A percentile compares a stretch with the other conserved stretches of the same genome.
phyloP scores from a whole-genome alignment of 2,113 vertebrate species.

The Eretmochelys imbricata region DNA sequence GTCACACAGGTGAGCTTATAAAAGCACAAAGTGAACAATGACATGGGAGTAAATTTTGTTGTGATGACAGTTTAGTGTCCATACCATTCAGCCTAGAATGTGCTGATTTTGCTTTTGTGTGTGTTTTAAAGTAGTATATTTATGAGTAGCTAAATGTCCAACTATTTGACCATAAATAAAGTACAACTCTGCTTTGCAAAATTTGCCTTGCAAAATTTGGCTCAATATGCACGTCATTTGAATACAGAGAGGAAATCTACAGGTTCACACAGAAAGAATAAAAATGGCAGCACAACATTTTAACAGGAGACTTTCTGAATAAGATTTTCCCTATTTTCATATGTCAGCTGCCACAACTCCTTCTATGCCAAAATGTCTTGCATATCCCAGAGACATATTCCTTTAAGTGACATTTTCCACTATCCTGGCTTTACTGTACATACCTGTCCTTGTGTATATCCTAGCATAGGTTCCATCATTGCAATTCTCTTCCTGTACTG shows the following conservation, averaged over 20 bases:
- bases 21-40: constrained; percentile 48
- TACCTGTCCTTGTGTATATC: constrained; percentile 93
- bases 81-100: neutral
- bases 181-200: neutral
- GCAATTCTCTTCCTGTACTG: constrained; percentile 94
- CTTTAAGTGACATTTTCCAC: neutral
- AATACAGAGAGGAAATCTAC: neutral
- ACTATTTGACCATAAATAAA: neutral
- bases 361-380: neutral
- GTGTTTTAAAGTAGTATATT: neutral
- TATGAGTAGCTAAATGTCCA: neutral
- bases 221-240: neutral
- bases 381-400: neutral
- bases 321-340: accelerated
- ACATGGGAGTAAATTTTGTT: constrained; percentile 25
- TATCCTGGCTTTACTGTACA: neutral
- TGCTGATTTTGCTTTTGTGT: neutral
- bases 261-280: neutral
- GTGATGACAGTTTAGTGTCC: neutral
- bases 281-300: neutral
- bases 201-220: neutral
- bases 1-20: constrained; percentile 41
- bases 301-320: neutral
- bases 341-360: neutral
- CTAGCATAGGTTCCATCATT: constrained; percentile 95